phyloP scores from a whole-genome alignment of 1,140 invertebrate genomes.

The Mya arenaria region DNA sequence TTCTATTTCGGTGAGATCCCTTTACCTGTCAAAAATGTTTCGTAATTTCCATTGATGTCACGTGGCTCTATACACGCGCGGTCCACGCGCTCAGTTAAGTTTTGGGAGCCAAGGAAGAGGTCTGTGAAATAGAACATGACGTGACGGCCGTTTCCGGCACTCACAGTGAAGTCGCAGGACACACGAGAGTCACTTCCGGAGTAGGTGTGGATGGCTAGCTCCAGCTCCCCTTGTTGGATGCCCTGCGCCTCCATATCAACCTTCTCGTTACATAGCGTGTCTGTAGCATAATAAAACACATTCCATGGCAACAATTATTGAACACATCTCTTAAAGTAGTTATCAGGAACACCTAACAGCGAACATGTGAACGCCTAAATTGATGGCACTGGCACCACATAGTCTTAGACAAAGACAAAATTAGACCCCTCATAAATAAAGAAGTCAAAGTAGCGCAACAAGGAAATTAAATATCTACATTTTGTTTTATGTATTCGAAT shows the following conservation, averaged over 20 bases:
- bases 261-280: slow-evolving; percentile 11
- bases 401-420: too few species aligned
- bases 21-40: slow-evolving; percentile 33
- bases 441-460: too few species aligned
- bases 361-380: too few species aligned
- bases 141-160: slow-evolving; percentile 17
- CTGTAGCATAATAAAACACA: slow-evolving; percentile 3
- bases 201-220: neutral
- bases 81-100: slow-evolving; percentile 7
- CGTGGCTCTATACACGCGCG: slow-evolving; percentile 29
- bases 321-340: too few species aligned
- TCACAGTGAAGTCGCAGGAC: slow-evolving; percentile 41
- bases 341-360: too few species aligned
- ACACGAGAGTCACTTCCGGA: slow-evolving; percentile 17
- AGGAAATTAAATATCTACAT: too few species aligned
- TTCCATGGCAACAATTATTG: too few species aligned
- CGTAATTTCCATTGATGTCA: slow-evolving; percentile 21
- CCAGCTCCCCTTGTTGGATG: slow-evolving; percentile 31
- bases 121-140: slow-evolving; percentile 48
- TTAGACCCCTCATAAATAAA: too few species aligned
- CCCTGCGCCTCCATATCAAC: slow-evolving; percentile 12
- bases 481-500: too few species aligned
- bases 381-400: too few species aligned
- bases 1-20: too few species aligned
- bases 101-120: slow-evolving; percentile 21